Evolutionary conservation across 1,140 invertebrate species (phyloP).

Genomic region (Nixonia krombeini): DNA sequence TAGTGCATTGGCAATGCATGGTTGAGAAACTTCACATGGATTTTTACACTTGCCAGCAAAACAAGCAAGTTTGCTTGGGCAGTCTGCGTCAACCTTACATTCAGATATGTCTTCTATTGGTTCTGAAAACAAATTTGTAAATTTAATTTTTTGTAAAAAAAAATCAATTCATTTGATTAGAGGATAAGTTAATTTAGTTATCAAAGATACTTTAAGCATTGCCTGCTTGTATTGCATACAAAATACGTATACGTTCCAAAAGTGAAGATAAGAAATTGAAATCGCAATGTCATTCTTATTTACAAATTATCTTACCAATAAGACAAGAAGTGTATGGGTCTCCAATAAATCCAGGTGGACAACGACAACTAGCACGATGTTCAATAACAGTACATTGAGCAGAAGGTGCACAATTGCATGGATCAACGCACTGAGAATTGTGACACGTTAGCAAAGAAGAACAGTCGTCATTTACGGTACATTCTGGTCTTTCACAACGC

Average conservation of each 20-base stretch:
- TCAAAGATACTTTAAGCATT: not conserved
- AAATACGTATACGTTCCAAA: too few relatives aligned
- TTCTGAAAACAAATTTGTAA: slow-evolving; percentile 60
- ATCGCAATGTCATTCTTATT: not conserved
- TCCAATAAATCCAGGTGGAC: slow-evolving; percentile 85
- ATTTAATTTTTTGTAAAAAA: not conserved
- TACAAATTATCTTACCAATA: slow-evolving; percentile 67
- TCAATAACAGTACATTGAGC: slow-evolving; percentile 84
- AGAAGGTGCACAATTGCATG: slow-evolving; percentile 80
- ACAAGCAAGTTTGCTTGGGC: slow-evolving; percentile 87
- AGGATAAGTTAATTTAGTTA: not conserved
- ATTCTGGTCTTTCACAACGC: slow-evolving; percentile 84
- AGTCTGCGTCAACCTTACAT: slow-evolving; percentile 87
- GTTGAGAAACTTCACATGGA: slow-evolving; percentile 83
- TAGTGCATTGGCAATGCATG: slow-evolving; percentile 87
- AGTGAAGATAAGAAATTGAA: not conserved
- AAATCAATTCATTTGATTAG: not conserved
- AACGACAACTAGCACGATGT: slow-evolving; percentile 84
- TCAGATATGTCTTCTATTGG: slow-evolving; percentile 74
- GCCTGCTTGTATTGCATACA: too few relatives aligned
- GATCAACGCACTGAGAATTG: slow-evolving; percentile 82
- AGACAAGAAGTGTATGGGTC: slow-evolving; percentile 81
- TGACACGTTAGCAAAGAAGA: slow-evolving; percentile 81
- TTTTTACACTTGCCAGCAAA: slow-evolving; percentile 85
- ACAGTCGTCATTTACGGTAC: slow-evolving; percentile 80